Conservation (phyloP, 2,113 vertebrate species). For the Ciconia stormi region DNA sequence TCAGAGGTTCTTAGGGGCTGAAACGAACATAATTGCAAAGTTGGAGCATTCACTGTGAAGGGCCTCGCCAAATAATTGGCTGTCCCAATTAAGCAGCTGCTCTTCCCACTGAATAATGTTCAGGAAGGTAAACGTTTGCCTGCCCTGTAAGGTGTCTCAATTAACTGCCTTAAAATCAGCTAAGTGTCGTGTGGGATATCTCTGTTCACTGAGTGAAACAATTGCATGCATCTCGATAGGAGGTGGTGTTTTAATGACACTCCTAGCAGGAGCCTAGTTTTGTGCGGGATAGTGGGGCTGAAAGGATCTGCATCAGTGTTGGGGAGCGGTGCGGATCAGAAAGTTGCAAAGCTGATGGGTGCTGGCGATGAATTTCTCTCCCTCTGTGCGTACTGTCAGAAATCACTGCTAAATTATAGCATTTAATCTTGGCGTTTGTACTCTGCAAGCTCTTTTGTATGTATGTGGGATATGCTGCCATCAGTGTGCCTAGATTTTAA, state of each 20-base stretch:
- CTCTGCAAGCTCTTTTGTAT: background rate
- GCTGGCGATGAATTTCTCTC: background rate
- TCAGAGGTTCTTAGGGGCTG: background rate
- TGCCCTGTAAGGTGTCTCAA: constrained; percentile 6
- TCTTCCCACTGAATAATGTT: background rate
- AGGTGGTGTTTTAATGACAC: background rate
- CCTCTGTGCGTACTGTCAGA: background rate
- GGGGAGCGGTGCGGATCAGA: background rate
- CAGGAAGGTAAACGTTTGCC: background rate
- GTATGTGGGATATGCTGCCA: background rate
- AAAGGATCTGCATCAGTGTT: background rate
- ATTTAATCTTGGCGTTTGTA: background rate
- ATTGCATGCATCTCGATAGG: background rate
- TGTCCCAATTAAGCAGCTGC: constrained; percentile 26
- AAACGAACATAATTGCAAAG: constrained; percentile 3
- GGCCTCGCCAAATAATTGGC: constrained; percentile 30
- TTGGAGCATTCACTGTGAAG: background rate
- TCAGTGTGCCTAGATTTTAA: background rate
- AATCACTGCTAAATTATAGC: background rate
- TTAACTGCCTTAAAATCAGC: constrained; percentile 22
- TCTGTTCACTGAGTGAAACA: background rate
- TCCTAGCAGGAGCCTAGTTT: background rate
- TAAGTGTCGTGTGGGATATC: background rate
- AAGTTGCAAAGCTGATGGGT: background rate
- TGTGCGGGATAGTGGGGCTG: rapidly evolving